Base-by-base conservation (phyloP, 2,888 invertebrate genomes). In the Arrhopalites spinosus region DNA sequence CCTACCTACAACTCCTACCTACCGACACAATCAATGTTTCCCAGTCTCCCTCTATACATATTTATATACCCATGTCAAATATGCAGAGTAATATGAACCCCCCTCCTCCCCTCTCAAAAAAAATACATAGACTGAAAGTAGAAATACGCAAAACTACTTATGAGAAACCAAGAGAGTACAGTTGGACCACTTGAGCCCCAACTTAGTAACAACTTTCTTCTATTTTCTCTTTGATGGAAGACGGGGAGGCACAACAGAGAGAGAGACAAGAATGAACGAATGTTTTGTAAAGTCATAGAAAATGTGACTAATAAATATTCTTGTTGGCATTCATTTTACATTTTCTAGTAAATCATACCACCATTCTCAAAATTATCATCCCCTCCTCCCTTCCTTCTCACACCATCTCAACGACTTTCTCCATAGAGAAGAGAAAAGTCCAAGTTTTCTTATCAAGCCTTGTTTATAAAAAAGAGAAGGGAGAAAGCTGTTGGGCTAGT, bases 281-380 rank as follows among this genome's bases (percentile, higher is more conserved):
- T 27, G 59, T 64, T 36, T 64, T 64, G 30, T 64, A 64, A 64
- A 64, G 64, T 64, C 64, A 63, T 63, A n/a, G 25, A 25, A 27
- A 63, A 63, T 25, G 27, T 20, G 25, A 64, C 64, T 61, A 64
- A 64, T 64, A 64, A 64, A 64, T 64, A 64, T 64, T 36, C 64
- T 36, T 30, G 5, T 8, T 64, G 64, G 64, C 64, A 64, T 64
- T 64, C 64, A 64, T 64, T 64, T 43, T 64, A 25, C 64, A 64
- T 64, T 36, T n/a, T n/a, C 30, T 11, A 30, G 59, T 71, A 71
- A 59, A 71, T 71, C 71, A 71, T 59, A 29, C 3, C 11, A 36
- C 56, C 23, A 71, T 71, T 71, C 59, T 20, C 71, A 43, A 71
- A 71, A 71, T 71, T 71, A 59, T 59, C 59, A 13, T 20, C 29